A percentile compares a stretch with the other conserved stretches of the same genome.
These are phyloP conservation scores for Mola mola DNA, from an alignment of 2,113 vertebrate species.

Conservation along the genomic window DNA sequence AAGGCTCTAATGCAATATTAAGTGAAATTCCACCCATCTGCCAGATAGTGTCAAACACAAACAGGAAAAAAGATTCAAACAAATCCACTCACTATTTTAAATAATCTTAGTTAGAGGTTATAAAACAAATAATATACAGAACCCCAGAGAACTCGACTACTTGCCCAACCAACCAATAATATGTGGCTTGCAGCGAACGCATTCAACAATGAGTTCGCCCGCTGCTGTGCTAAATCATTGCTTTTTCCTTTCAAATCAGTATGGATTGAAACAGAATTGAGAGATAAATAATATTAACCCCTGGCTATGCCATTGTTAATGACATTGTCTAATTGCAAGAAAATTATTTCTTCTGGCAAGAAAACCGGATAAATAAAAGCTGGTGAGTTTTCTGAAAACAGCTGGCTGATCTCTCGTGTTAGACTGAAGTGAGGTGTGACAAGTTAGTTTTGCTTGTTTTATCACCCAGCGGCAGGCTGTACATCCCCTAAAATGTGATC, in stretches of 20 bases:
- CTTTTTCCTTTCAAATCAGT: conserved; percentile 23
- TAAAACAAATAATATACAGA: conserved; percentile 45
- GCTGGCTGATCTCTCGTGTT: conserved; percentile 9
- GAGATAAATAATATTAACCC: conserved; percentile 43
- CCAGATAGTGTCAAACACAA: conserved; percentile 23
- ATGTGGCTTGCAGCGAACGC: conserved; percentile 4
- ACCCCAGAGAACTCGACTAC: conserved; percentile 24
- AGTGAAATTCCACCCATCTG: conserved; percentile 11
- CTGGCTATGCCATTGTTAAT: conserved; percentile 26
- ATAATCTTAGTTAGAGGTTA: too few species aligned
- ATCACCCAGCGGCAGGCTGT: conserved; percentile 31
- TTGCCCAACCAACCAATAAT: conserved; percentile 28
- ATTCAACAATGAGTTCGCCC: background rate
- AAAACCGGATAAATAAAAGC: conserved; percentile 42
- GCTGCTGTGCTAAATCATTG: conserved; percentile 5
- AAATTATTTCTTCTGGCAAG: conserved; percentile 46
- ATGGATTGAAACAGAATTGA: conserved; percentile 24
- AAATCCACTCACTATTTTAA: conserved; percentile 42
- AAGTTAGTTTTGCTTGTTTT: conserved; percentile 39
- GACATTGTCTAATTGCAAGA: conserved; percentile 34
- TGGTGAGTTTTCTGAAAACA: conserved; percentile 12
- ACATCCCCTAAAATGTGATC: conserved; percentile 22
- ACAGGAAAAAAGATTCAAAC: conserved; percentile 42
- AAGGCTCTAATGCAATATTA: conserved; percentile 27
- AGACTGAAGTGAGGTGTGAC: conserved; percentile 31